phyloP scores from a whole-genome alignment of 1,140 invertebrate species.

The Solen grandis region DNA sequence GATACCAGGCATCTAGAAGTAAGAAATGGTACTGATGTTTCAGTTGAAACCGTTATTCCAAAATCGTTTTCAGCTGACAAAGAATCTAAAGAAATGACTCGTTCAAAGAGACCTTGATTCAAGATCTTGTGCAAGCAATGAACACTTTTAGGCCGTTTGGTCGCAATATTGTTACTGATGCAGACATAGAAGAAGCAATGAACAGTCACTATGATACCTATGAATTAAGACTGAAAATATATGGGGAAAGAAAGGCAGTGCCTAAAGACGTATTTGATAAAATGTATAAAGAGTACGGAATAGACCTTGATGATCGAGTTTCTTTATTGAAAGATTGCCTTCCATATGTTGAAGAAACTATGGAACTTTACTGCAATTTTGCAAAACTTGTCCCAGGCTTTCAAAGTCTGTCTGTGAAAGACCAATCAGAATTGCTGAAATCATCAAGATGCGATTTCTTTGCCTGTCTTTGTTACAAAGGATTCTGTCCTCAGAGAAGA shows the following conservation, averaged over 20 bases:
- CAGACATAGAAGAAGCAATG: slow-evolving; percentile 11
- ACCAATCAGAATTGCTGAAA: slow-evolving; percentile 33
- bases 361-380: slow-evolving; percentile 33
- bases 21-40: not conserved
- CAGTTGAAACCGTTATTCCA: not conserved
- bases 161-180: slow-evolving; percentile 1
- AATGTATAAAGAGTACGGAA: slow-evolving; percentile 26
- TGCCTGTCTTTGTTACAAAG: slow-evolving; percentile 13
- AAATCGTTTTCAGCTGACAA: not conserved
- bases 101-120: not conserved
- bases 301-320: slow-evolving; percentile 46
- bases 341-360: slow-evolving; percentile 6
- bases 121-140: slow-evolving; percentile 23
- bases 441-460: slow-evolving; percentile 26
- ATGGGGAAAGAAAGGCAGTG: slow-evolving; percentile 35
- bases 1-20: not conserved
- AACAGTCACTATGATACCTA: slow-evolving; percentile 28
- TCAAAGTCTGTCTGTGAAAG: slow-evolving; percentile 3
- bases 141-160: slow-evolving; percentile 38
- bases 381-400: slow-evolving; percentile 47
- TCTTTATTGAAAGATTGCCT: slow-evolving; percentile 12
- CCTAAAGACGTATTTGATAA: slow-evolving; percentile 32
- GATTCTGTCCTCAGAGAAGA: slow-evolving; percentile 5
- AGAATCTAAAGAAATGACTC: too few species aligned
- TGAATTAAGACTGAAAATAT: slow-evolving; percentile 21